These are phyloP conservation scores for Champsocephalus esox DNA, from an alignment of 2,797 vertebrate species.

Conservation along the genomic window DNA sequence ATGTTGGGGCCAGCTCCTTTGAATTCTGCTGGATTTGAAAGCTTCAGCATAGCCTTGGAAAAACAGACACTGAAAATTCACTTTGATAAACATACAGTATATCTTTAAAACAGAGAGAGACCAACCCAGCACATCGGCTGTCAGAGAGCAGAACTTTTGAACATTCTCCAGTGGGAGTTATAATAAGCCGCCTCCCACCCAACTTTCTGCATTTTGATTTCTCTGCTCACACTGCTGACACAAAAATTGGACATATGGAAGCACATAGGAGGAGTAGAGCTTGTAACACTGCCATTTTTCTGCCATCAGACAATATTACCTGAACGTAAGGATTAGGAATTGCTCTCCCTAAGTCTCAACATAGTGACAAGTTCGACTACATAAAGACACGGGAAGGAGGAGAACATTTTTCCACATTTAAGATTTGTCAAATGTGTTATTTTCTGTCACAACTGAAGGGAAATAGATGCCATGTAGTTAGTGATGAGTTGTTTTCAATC, in stretches of 20 bases:
- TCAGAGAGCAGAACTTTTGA: constrained; percentile 71
- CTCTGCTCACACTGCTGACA: constrained; percentile 41
- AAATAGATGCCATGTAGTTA: constrained; percentile 38
- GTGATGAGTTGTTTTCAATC: constrained; percentile 32
- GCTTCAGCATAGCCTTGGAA: constrained; percentile 62
- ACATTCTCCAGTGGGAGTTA: constrained; percentile 68
- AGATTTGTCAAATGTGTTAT: constrained; percentile 47
- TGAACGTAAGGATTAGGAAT: constrained; percentile 17
- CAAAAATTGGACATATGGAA: constrained; percentile 55
- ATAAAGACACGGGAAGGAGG: constrained; percentile 5
- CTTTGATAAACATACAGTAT: constrained; percentile 81
- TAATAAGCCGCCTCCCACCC: constrained; percentile 64
- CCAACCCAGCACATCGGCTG: constrained; percentile 59
- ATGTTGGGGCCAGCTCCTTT: constrained; percentile 67
- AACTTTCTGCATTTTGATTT: constrained; percentile 68
- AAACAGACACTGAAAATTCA: constrained; percentile 77
- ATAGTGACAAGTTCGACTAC: constrained; percentile 26
- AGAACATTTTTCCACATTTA: constrained; percentile 18
- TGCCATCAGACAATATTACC: constrained; percentile 35
- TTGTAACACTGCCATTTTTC: constrained; percentile 27
- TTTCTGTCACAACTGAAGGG: constrained; percentile 44
- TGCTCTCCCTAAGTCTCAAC: neutral
- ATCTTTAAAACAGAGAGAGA: constrained; percentile 81
- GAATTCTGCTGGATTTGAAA: constrained; percentile 74
- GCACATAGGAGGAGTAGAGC: constrained; percentile 37